phyloP scores from a whole-genome alignment of 1,140 invertebrate species.

The Tyrophagus putrescentiae region DNA sequence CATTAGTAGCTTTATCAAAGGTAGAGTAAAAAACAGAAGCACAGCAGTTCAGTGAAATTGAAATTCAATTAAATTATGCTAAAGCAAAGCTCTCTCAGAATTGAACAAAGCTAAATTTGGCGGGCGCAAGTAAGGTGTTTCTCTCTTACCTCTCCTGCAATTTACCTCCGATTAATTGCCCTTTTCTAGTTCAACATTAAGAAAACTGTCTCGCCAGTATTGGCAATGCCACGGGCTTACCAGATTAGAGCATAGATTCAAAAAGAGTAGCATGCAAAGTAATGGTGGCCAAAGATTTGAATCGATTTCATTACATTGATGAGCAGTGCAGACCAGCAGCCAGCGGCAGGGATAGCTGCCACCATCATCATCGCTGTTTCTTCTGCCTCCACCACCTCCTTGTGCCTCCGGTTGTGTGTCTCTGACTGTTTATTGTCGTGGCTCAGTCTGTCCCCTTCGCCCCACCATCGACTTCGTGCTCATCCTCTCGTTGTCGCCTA shows the following conservation, averaged over 20 bases:
- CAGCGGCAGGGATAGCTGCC: no score
- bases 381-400: no score
- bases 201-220: background rate
- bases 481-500: no score
- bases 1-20: no score
- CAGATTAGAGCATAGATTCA: conserved; percentile 3
- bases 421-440: no score
- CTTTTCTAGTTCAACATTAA: background rate
- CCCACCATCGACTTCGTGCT: no score
- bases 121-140: conserved; percentile 1
- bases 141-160: no score
- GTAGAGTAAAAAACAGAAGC: no score
- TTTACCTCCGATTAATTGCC: conserved; percentile 1
- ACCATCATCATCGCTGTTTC: no score
- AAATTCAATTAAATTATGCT: conserved; percentile 16
- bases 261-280: background rate
- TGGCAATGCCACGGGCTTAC: background rate
- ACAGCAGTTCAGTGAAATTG: background rate
- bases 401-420: no score
- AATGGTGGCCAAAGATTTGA: background rate
- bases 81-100: background rate
- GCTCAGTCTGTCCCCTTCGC: no score
- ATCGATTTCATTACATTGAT: conserved; percentile 1
- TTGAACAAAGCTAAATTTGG: background rate
- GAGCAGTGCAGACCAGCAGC: background rate